Evolutionary conservation across 2,113 vertebrate species (phyloP).

Genomic region (Brachyistius frenatus): DNA sequence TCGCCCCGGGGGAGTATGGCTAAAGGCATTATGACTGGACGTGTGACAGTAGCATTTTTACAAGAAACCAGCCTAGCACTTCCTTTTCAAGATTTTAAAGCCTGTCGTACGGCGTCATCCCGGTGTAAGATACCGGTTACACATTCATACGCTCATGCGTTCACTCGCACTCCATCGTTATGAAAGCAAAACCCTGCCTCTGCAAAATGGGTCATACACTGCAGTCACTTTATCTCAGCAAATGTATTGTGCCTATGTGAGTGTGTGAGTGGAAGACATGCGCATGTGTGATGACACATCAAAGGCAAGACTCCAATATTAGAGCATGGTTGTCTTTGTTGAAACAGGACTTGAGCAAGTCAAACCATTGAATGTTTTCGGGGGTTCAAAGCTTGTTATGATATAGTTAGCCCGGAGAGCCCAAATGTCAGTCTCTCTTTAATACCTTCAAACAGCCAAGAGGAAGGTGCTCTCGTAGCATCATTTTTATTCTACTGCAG

Average conservation of each 20-base stretch:
- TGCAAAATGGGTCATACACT: constrained; percentile 81
- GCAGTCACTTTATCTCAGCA: constrained; percentile 77
- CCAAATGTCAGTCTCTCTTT: constrained; percentile 47
- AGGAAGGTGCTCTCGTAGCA: constrained; percentile 40
- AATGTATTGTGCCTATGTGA: constrained; percentile 71
- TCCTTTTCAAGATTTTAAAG: constrained; percentile 80
- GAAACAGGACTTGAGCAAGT: constrained; percentile 53
- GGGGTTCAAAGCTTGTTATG: constrained; percentile 21
- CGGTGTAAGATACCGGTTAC: constrained; percentile 55
- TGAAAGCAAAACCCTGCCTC: constrained; percentile 78
- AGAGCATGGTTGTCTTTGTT: constrained; percentile 52
- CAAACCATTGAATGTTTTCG: constrained; percentile 44
- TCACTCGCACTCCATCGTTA: constrained; percentile 67
- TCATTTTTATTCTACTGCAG: constrained; percentile 60
- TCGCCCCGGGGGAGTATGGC: constrained; percentile 44
- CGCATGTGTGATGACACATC: constrained; percentile 74
- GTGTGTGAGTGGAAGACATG: constrained; percentile 60
- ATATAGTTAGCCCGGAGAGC: constrained; percentile 51
- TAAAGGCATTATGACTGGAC: constrained; percentile 68
- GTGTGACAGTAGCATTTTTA: constrained; percentile 74
- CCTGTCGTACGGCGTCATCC: constrained; percentile 65
- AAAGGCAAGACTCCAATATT: constrained; percentile 74
- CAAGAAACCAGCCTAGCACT: constrained; percentile 77
- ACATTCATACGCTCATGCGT: constrained; percentile 51
- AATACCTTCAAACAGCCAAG: constrained; percentile 59